A percentile compares a stretch with the other conserved stretches of the same genome.
Evolutionary conservation across 1,140 invertebrate species (phyloP).

Genomic region (Lordiphosa clarofinis): DNA sequence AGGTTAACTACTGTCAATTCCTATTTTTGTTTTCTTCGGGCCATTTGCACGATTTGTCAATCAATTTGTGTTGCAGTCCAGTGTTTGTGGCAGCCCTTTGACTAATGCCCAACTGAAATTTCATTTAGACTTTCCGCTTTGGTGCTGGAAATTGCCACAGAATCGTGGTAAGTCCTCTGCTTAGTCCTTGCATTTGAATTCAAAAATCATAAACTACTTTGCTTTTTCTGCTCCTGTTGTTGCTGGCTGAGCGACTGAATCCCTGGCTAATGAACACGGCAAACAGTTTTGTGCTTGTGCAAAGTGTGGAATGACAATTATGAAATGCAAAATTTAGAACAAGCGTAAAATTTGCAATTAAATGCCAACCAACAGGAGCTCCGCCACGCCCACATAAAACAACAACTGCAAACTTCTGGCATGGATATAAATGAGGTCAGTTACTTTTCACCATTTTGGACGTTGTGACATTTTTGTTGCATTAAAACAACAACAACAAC

Average conservation of each 20-base stretch:
- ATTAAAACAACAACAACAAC: constrained; percentile 35
- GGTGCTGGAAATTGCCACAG: too few species aligned
- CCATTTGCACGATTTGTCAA: too few species aligned
- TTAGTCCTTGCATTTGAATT: constrained; percentile 21
- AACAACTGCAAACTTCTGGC: constrained; percentile 1
- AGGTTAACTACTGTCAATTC: too few species aligned
- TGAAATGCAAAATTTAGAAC: constrained; percentile 62
- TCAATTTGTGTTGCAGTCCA: too few species aligned
- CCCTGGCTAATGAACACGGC: constrained; percentile 56
- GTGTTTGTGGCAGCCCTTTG: too few species aligned
- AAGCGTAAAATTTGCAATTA: constrained; percentile 72
- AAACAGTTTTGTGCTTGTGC: constrained; percentile 5
- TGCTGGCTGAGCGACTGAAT: not conserved
- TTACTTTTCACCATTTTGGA: constrained; percentile 32
- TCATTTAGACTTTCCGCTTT: constrained; percentile 1
- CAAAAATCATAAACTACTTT: constrained; percentile 16
- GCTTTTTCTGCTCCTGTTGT: not conserved
- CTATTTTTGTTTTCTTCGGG: too few species aligned
- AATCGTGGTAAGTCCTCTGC: too few species aligned
- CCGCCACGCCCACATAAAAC: constrained; percentile 32
- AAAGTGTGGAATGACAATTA: constrained; percentile 33
- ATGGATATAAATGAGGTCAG: constrained; percentile 55
- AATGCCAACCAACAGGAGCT: constrained; percentile 37
- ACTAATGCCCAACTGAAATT: not conserved
- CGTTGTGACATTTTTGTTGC: constrained; percentile 62